Base-by-base conservation (phyloP, 1,140 invertebrate genomes). In the Drosophila parvula region DNA sequence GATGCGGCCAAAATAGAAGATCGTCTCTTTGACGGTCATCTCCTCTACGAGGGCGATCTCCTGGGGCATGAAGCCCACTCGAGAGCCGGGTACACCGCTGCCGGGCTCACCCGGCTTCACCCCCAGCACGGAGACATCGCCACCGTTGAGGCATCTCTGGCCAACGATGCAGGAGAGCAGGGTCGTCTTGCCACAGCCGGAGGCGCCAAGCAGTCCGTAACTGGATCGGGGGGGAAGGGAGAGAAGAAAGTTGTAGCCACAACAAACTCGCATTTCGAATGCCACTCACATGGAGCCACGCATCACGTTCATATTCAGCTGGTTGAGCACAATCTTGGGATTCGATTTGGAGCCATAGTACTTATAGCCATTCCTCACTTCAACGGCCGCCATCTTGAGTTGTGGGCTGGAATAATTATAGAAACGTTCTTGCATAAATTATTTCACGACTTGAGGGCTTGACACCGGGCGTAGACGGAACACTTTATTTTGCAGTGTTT, bases 1-100 rank as follows among this genome's bases (percentile, higher is more conserved):
- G 50, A 99, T 95, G 18, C 96, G 93, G 0, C 98, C 98, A 92
- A 98, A 99, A 92, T 97, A 99, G 64, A 95, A 95, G 3, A 99
- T 93, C 0, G 97, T 97, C 74, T 97, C 96, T 48, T 95, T 94
- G 1, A 98, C 96, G 1, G 96, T 96, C 91, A 99, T 97, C 90
- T 98, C 97, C 9, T 94, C 94, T 14, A 97, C 97, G 18, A 99
- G 90, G 0, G 97, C 96, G 60, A 98, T 96, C 64, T 98, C 97
- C 94, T 98, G 95, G 2, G 97, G 97, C 97, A 98, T 98, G 81
- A 97, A 98, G 11, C 96, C 96, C 1, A 97, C 94, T n/a, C 95
- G 91, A 2, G 95, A 94, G 14, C 96, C 96, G 0, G 97, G 96
- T 0, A 97, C 95, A 0, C 96, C 96, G 60, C 95, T 96, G 0